Evolutionary conservation across 2,888 invertebrate species (phyloP), one percentile per base, ranked within the genome.

Genomic region (Linnaemya tessellans): DNA sequence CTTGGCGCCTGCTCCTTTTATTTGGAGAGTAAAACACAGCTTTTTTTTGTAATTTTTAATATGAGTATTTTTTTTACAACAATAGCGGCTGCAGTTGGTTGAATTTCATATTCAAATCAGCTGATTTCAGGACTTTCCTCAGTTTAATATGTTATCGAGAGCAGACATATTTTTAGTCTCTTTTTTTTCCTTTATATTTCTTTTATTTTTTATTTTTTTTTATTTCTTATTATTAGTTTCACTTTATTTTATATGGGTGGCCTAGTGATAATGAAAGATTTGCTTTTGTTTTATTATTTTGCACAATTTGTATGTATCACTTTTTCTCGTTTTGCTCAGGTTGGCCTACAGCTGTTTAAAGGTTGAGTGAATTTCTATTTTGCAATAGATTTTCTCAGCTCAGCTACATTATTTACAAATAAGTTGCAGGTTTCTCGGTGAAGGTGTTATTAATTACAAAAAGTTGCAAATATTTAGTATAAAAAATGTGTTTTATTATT

Each of bases 241-340:
- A 71, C 64, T 84, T 75, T 73, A 60, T 84, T 79, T 68, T 68
- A 67, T 79, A 79, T 75, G 75, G 79, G 75, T 85, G 85, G 79
- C 85, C 85, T 85, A 85, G 79, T 85, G 85, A 82, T 75, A 85
- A 85, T 85, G 85, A 85, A 85, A 85, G 85, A 71, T 78, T 81
- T 83, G 3, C 8, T 77, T 10, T 65, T 73, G 67, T 75, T 9
- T 60, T 78, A 62, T 74, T 84, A 54, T n/a, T 67, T 70, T 56
- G 7, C 75, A 58, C 49, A 74, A 64, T 54, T 79, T 67, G 11
- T 80, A 58, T 80, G 74, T 74, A 80, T 60, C 67, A 43, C 13
- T 62, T 60, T 73, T 56, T 60, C n/a, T 38, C 1, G 18, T 71
- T 67, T 49, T 46, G 41, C 54, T 54, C 77, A 35, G 58, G 67